Evolutionary conservation across 2,797 vertebrate genomes (phyloP).

Genomic region (Eutrigla gurnardus): DNA sequence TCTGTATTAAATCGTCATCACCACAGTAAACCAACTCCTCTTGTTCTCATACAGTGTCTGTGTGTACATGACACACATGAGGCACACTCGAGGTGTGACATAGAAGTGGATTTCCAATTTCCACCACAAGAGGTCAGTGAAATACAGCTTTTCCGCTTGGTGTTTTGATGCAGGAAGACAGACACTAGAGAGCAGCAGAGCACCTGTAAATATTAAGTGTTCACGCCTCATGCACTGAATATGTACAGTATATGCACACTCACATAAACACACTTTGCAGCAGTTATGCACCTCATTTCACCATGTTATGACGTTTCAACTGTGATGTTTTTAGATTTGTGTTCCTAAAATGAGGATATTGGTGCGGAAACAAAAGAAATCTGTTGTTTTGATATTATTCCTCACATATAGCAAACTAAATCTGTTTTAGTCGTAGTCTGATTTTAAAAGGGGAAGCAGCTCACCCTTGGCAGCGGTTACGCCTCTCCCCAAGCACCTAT

Average conservation of each 20-base stretch:
- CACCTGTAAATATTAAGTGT: background rate
- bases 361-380: background rate
- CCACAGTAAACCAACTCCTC: background rate
- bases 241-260: background rate
- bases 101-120: background rate
- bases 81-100: background rate
- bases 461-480: slow-evolving; percentile 11
- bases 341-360: background rate
- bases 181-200: slow-evolving; percentile 64
- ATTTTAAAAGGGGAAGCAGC: slow-evolving; percentile 18
- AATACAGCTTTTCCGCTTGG: slow-evolving; percentile 16
- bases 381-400: background rate
- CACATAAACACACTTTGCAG: background rate
- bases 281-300: background rate
- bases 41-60: background rate
- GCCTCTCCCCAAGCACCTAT: slow-evolving; percentile 49
- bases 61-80: background rate
- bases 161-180: too few relatives aligned
- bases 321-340: slow-evolving; percentile 3
- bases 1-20: background rate
- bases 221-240: background rate
- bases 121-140: slow-evolving; percentile 43
- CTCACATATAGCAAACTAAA: background rate
- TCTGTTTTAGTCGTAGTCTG: background rate
- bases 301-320: background rate